phyloP scores from a whole-genome alignment of 2,888 invertebrate species.

The Phlogophora meticulosa region DNA sequence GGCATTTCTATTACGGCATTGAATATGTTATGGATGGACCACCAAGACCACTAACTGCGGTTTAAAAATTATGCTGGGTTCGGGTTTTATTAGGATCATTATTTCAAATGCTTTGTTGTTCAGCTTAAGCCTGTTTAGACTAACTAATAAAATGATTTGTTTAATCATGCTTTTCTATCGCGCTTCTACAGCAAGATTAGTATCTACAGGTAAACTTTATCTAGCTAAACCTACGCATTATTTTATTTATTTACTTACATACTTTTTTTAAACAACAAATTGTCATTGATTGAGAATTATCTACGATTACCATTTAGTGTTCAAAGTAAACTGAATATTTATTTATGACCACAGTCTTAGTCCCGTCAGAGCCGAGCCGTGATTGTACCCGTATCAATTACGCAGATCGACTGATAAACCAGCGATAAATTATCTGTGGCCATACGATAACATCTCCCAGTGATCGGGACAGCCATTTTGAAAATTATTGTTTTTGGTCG shows the following conservation, averaged over 20 bases:
- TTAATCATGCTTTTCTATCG: neutral
- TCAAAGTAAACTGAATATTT: slow-evolving; percentile 67
- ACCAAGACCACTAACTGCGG: slow-evolving; percentile 56
- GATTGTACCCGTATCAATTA: slow-evolving; percentile 86
- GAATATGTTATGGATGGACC: slow-evolving; percentile 69
- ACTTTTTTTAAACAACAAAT: slow-evolving; percentile 20
- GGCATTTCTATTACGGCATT: slow-evolving; percentile 70
- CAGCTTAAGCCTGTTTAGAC: neutral
- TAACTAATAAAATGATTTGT: no score
- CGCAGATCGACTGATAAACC: slow-evolving; percentile 85
- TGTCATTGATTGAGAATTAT: slow-evolving; percentile 38
- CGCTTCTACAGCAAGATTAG: neutral
- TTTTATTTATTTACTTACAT: slow-evolving; percentile 7
- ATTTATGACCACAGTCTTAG: slow-evolving; percentile 72
- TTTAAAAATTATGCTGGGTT: slow-evolving; percentile 35
- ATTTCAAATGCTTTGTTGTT: slow-evolving; percentile 5
- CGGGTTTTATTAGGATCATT: slow-evolving; percentile 22
- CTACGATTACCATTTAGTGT: slow-evolving; percentile 47
- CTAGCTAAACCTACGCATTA: slow-evolving; percentile 7
- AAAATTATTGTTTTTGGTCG: slow-evolving; percentile 76
- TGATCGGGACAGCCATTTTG: slow-evolving; percentile 73
- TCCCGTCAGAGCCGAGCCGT: slow-evolving; percentile 72
- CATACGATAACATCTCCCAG: slow-evolving; percentile 78
- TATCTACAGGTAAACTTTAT: neutral
- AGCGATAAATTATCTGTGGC: slow-evolving; percentile 83